phyloP scores from a whole-genome alignment of 2,113 vertebrate species.

The Carassius auratus region DNA sequence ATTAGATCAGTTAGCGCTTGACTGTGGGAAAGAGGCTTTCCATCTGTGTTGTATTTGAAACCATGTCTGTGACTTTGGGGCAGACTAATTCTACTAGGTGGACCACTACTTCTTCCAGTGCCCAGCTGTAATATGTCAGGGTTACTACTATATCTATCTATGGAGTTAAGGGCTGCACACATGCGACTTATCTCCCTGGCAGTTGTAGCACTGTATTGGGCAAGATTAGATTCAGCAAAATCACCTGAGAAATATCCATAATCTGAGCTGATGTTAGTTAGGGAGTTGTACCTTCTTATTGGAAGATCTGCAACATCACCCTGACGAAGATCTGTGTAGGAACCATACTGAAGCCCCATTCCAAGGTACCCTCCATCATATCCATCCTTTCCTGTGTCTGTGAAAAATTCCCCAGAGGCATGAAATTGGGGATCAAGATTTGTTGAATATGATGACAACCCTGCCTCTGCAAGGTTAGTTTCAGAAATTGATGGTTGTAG shows the following conservation, averaged over 20 bases:
- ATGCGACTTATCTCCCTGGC: constrained; percentile 97
- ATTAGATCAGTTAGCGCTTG: constrained; percentile 84
- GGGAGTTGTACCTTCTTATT: constrained; percentile 90
- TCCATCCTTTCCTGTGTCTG: constrained; percentile 88
- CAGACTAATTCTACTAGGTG: constrained; percentile 68
- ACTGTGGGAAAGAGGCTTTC: constrained; percentile 76
- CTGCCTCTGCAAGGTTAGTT: constrained; percentile 89
- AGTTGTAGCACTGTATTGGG: constrained; percentile 95
- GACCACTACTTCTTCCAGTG: constrained; percentile 71
- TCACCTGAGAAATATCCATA: constrained; percentile 88
- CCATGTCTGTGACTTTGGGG: constrained; percentile 82
- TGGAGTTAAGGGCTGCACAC: constrained; percentile 98
- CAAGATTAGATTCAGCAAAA: constrained; percentile 89
- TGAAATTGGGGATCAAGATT: constrained; percentile 84
- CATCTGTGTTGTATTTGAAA: constrained; percentile 85
- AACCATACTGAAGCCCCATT: constrained; percentile 91
- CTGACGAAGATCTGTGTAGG: constrained; percentile 91
- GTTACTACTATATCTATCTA: constrained; percentile 87
- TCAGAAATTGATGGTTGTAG: constrained; percentile 96
- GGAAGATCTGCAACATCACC: constrained; percentile 84
- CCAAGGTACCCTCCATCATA: constrained; percentile 85
- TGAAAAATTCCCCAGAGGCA: constrained; percentile 75
- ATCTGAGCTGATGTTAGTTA: constrained; percentile 93
- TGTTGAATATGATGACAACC: constrained; percentile 82
- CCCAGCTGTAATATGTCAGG: constrained; percentile 85